Percentiles rank a stretch among this genome's conserved stretches.
These are phyloP conservation scores for Carassius carassius DNA, from an alignment of 2,113 vertebrate genomes.

Conservation along the genomic window DNA sequence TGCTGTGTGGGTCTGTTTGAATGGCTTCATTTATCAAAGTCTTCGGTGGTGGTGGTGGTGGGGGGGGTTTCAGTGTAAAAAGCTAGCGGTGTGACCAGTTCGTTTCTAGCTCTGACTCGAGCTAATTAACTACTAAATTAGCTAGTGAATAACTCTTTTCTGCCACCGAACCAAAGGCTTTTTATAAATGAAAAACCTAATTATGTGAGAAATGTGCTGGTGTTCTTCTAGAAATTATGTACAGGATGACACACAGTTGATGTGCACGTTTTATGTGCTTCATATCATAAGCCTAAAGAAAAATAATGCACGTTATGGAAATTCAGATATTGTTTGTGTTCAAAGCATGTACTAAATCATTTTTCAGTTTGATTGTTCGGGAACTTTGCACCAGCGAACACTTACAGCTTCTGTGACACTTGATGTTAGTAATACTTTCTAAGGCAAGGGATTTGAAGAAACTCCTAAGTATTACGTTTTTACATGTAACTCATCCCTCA, in stretches of 20 bases:
- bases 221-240: background rate
- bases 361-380: background rate
- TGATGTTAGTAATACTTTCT: background rate
- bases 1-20: constrained; percentile 29
- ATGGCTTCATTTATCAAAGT: constrained; percentile 36
- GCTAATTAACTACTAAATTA: constrained; percentile 27
- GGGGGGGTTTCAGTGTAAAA: background rate
- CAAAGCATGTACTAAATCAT: background rate
- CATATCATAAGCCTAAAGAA: background rate
- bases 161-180: background rate
- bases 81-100: background rate
- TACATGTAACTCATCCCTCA: constrained; percentile 18
- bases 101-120: background rate
- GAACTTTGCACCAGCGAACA: background rate
- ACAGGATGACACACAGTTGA: background rate
- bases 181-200: background rate
- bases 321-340: background rate
- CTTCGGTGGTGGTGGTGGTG: background rate
- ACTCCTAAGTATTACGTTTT: background rate
- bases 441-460: background rate
- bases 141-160: background rate
- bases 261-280: background rate
- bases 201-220: background rate
- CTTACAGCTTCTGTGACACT: background rate
- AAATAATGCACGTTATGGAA: background rate